Percentiles rank a stretch among this genome's conserved stretches.
These are phyloP conservation scores for Galerucella pusilla DNA, from an alignment of 2,888 invertebrate species.

Conservation along the genomic window DNA sequence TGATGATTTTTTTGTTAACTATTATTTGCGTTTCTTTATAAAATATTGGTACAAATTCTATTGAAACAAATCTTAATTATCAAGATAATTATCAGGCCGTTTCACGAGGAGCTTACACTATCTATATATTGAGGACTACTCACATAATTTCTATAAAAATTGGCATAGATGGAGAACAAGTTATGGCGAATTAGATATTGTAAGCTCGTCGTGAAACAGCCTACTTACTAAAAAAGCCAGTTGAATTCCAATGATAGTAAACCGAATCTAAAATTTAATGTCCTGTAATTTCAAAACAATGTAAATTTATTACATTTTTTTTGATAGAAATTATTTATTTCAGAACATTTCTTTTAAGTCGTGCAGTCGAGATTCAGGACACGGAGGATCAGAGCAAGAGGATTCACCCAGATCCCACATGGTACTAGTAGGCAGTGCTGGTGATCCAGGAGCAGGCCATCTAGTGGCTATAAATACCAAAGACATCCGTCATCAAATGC, in stretches of 20 bases:
- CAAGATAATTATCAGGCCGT: no score
- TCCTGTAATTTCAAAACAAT: not conserved
- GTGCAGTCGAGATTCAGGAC: slow-evolving; percentile 73
- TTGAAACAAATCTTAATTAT: no score
- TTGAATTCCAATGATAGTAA: not conserved
- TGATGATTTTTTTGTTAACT: no score
- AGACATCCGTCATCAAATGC: slow-evolving; percentile 66
- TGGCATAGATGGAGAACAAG: no score
- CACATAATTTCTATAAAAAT: no score
- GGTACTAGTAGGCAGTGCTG: slow-evolving; percentile 56
- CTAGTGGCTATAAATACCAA: slow-evolving; percentile 67
- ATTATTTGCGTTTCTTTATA: no score
- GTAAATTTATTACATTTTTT: not conserved
- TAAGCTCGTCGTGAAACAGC: no score
- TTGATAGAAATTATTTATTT: slow-evolving; percentile 49
- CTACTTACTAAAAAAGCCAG: no score
- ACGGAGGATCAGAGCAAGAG: slow-evolving; percentile 75
- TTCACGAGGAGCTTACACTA: no score
- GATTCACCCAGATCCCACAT: slow-evolving; percentile 74
- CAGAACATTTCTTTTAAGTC: slow-evolving; percentile 91
- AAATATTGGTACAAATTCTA: no score
- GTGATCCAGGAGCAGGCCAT: slow-evolving; percentile 66
- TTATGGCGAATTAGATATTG: no score
- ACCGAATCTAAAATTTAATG: not conserved
- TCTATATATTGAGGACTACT: no score